These are phyloP conservation scores for Etheostoma nigrum DNA, from an alignment of 2,797 vertebrate species.

Conservation along the genomic window DNA sequence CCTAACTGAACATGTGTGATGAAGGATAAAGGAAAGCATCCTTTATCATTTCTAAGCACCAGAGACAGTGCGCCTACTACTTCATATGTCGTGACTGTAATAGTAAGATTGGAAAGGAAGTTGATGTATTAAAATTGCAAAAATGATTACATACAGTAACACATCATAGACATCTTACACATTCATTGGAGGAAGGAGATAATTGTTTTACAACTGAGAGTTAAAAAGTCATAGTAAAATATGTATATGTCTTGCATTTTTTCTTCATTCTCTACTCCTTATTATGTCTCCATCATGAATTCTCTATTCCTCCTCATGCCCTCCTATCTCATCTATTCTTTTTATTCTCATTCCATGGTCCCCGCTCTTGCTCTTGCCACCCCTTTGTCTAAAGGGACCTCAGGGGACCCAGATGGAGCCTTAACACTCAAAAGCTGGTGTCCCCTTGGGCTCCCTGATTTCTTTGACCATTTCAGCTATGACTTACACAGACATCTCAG, in stretches of 20 bases:
- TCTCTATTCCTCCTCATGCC: background rate
- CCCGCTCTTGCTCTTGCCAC: background rate
- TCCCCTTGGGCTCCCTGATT: constrained; percentile 23
- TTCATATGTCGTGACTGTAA: constrained; percentile 31
- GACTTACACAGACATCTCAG: constrained; percentile 17
- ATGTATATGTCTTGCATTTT: background rate
- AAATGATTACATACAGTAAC: constrained; percentile 34
- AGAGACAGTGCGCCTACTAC: constrained; percentile 7
- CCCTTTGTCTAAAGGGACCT: background rate
- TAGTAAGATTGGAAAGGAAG: constrained; percentile 19
- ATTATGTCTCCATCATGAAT: constrained; percentile 4
- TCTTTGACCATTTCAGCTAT: constrained; percentile 14
- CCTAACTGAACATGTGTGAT: constrained; percentile 19
- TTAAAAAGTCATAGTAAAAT: constrained; percentile 14
- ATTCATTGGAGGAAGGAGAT: constrained; percentile 31
- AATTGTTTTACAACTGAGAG: constrained; percentile 16
- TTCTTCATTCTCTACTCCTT: constrained; percentile 16
- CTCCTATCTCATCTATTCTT: constrained; percentile 6
- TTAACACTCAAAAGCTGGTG: constrained; percentile 19
- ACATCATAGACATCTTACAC: background rate
- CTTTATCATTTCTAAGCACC: constrained; percentile 26
- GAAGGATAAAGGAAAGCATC: constrained; percentile 12
- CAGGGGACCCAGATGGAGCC: background rate
- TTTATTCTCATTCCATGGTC: constrained; percentile 13
- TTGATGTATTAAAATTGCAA: constrained; percentile 35